These are phyloP conservation scores for Amniataba percoides DNA, from an alignment of 2,797 vertebrate species.

Conservation along the genomic window DNA sequence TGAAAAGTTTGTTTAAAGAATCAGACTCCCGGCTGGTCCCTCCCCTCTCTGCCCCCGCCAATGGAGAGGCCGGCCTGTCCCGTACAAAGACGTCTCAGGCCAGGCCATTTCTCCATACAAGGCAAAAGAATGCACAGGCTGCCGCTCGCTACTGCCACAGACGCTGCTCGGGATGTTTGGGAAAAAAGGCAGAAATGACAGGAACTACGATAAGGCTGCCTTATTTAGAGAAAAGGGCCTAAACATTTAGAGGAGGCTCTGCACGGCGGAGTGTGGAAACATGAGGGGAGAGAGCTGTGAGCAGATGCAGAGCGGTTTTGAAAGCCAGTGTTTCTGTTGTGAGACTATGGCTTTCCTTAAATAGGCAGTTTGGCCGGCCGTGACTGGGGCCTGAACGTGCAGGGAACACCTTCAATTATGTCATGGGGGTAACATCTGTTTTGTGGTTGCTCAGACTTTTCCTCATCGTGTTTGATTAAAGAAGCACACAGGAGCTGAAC, in stretches of 20 bases:
- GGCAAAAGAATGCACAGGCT: conserved; percentile 88
- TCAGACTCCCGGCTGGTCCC: conserved; percentile 69
- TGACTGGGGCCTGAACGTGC: conserved; percentile 21
- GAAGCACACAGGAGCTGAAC: background rate
- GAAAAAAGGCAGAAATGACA: conserved; percentile 84
- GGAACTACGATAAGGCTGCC: conserved; percentile 87
- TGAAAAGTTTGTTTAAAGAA: conserved; percentile 87
- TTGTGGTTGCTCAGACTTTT: conserved; percentile 3
- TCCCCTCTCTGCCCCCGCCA: conserved; percentile 76
- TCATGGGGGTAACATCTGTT: conserved; percentile 47
- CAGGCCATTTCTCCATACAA: conserved; percentile 89
- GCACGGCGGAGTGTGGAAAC: conserved; percentile 52
- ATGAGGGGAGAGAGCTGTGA: conserved; percentile 57
- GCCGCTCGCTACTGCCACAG: conserved; percentile 68
- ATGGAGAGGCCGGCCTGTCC: conserved; percentile 68
- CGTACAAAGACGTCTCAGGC: conserved; percentile 81
- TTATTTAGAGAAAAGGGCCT: conserved; percentile 86
- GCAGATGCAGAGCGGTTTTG: conserved; percentile 63
- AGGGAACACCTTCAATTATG: conserved; percentile 54
- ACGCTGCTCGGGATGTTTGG: conserved; percentile 80
- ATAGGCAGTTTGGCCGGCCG: conserved; percentile 69
- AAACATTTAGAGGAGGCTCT: conserved; percentile 64
- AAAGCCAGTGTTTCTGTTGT: conserved; percentile 45
- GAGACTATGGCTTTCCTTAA: conserved; percentile 73
- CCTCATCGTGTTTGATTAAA: conserved; percentile 1